phyloP scores from a whole-genome alignment of 2,797 vertebrate species.

The Percopsis omiscomaycus region DNA sequence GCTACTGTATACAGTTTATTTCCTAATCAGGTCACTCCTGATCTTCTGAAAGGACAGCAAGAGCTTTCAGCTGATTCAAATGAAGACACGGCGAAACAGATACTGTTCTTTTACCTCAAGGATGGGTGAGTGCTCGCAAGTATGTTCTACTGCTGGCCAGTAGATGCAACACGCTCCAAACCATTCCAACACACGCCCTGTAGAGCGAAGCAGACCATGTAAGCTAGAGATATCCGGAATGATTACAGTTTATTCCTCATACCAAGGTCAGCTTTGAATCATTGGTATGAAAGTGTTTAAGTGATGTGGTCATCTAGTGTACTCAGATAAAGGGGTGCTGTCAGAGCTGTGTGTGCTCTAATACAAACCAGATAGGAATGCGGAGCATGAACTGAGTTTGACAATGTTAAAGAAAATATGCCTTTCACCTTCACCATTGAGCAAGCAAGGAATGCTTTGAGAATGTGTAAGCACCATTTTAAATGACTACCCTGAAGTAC shows the following conservation, averaged over 20 bases:
- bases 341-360: constrained; percentile 67
- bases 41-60: constrained; percentile 93
- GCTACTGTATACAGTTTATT: constrained; percentile 29
- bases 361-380: constrained; percentile 58
- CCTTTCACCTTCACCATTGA: constrained; percentile 26
- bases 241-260: neutral
- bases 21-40: constrained; percentile 87
- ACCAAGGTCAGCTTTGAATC: constrained; percentile 12
- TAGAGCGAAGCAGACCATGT: neutral
- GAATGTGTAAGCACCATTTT: constrained; percentile 12
- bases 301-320: constrained; percentile 27
- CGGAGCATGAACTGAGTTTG: constrained; percentile 33
- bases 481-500: constrained; percentile 6
- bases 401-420: constrained; percentile 54
- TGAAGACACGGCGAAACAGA: constrained; percentile 88
- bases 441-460: constrained; percentile 22
- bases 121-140: constrained; percentile 81
- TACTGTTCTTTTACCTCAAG: constrained; percentile 89
- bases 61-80: constrained; percentile 83
- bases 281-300: constrained; percentile 16
- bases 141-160: neutral
- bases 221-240: neutral
- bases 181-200: neutral
- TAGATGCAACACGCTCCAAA: neutral
- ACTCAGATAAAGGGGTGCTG: constrained; percentile 44